Percentiles rank a stretch among this genome's conserved stretches.
These are phyloP conservation scores for Seladonia tumulorum DNA, from an alignment of 2,888 invertebrate species.

Conservation along the genomic window DNA sequence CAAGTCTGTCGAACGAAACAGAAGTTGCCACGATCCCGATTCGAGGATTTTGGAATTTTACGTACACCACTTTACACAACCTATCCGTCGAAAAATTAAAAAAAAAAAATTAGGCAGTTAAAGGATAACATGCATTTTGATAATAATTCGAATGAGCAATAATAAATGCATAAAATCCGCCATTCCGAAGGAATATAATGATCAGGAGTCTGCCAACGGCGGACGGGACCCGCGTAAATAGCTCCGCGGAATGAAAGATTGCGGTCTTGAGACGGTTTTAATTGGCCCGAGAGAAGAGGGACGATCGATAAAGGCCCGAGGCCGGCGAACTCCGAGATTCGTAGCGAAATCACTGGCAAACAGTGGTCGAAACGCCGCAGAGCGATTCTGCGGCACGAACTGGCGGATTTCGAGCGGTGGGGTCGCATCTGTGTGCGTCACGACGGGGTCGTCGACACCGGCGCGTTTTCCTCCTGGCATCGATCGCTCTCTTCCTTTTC, in stretches of 20 bases:
- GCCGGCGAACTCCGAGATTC: conserved; percentile 32
- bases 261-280: neutral
- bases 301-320: conserved; percentile 13
- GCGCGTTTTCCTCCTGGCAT: conserved; percentile 55
- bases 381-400: conserved; percentile 40
- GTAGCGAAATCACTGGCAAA: conserved; percentile 32
- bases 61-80: too few relatives aligned
- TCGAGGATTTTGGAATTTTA: too few relatives aligned
- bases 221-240: neutral
- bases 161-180: too few relatives aligned
- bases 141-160: too few relatives aligned
- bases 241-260: neutral
- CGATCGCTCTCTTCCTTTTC: conserved; percentile 59
- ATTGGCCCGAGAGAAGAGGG: neutral
- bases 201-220: neutral
- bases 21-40: too few relatives aligned
- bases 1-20: too few relatives aligned
- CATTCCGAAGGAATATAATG: neutral
- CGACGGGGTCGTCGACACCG: conserved; percentile 59
- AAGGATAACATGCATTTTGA: too few relatives aligned
- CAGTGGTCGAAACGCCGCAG: conserved; percentile 30
- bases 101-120: too few relatives aligned
- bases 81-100: too few relatives aligned
- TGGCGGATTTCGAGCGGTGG: conserved; percentile 22
- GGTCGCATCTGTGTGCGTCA: conserved; percentile 50